These are phyloP conservation scores for Mythimna impura DNA, from an alignment of 2,888 invertebrate species.

Conservation along the genomic window DNA sequence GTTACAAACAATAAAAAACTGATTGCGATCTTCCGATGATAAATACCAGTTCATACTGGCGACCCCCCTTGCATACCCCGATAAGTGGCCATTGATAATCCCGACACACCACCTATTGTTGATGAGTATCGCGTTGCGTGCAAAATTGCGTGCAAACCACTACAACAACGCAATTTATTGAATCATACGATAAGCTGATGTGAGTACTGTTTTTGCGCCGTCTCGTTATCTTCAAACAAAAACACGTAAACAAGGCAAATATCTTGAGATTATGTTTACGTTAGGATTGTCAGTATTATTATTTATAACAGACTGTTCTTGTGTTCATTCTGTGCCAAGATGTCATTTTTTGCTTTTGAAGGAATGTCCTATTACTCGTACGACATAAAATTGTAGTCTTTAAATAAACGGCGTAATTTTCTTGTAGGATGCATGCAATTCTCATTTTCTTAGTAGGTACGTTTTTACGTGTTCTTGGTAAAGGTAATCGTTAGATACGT, in stretches of 20 bases:
- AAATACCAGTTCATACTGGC: slow-evolving; percentile 33
- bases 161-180: slow-evolving; percentile 42
- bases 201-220: slow-evolving; percentile 9
- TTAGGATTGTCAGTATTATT: slow-evolving; percentile 3
- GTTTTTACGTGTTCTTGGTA: background rate
- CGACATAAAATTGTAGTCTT: background rate
- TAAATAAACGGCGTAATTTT: slow-evolving; percentile 2
- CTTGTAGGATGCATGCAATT: background rate
- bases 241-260: slow-evolving; percentile 30
- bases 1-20: slow-evolving; percentile 3
- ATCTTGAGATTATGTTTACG: slow-evolving; percentile 12
- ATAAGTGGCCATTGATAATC: slow-evolving; percentile 46
- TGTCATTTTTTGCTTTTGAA: slow-evolving; percentile 6
- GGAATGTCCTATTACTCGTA: slow-evolving; percentile 5
- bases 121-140: slow-evolving; percentile 20
- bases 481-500: background rate
- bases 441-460: background rate
- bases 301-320: slow-evolving; percentile 10
- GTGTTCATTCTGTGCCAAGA: slow-evolving; percentile 32
- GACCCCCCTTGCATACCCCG: slow-evolving; percentile 4
- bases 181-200: slow-evolving; percentile 50
- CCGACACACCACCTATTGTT: slow-evolving; percentile 15
- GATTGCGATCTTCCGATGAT: slow-evolving; percentile 25
- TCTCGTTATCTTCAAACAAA: slow-evolving; percentile 30
- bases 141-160: slow-evolving; percentile 41